Evolutionary conservation across 2,888 invertebrate genomes (phyloP).

Genomic region (Eupsilia transversa): DNA sequence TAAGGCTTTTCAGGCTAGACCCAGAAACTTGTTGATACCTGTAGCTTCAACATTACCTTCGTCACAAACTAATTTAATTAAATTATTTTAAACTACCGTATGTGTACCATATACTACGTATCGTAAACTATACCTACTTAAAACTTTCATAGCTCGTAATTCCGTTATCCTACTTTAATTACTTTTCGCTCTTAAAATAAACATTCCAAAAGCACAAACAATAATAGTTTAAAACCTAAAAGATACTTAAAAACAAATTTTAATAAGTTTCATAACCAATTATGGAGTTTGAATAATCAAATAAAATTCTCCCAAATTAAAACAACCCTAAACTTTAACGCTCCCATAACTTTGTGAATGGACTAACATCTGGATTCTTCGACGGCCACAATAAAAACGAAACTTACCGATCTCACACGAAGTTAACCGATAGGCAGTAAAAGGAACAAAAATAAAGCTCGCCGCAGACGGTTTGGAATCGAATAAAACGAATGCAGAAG

Average conservation of each 20-base stretch:
- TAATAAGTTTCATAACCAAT: conserved; percentile 42
- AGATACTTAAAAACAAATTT: conserved; percentile 40
- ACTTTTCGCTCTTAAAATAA: conserved; percentile 34
- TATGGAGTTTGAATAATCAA: conserved; percentile 54
- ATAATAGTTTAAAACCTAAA: conserved; percentile 49
- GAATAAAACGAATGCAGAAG: conserved; percentile 68
- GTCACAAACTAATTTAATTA: conserved; percentile 56
- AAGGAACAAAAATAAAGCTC: conserved; percentile 76
- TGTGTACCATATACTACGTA: too few relatives aligned
- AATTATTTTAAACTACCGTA: conserved; percentile 30
- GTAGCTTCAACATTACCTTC: conserved; percentile 36
- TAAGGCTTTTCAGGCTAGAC: conserved; percentile 7
- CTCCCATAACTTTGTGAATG: conserved; percentile 63
- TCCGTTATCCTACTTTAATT: conserved; percentile 17
- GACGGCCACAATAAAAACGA: conserved; percentile 74
- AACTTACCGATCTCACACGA: conserved; percentile 80
- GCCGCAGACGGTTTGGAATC: conserved; percentile 67
- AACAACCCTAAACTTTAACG: conserved; percentile 61
- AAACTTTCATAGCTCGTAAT: conserved; percentile 35
- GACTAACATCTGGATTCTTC: conserved; percentile 76
- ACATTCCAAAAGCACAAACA: conserved; percentile 19
- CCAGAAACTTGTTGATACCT: conserved; percentile 27
- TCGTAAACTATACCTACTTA: conserved; percentile 19
- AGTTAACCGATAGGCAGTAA: conserved; percentile 79
- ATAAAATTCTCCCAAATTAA: conserved; percentile 54